phyloP scores from a whole-genome alignment of 1,140 invertebrate species.

The Ladona fulva region DNA sequence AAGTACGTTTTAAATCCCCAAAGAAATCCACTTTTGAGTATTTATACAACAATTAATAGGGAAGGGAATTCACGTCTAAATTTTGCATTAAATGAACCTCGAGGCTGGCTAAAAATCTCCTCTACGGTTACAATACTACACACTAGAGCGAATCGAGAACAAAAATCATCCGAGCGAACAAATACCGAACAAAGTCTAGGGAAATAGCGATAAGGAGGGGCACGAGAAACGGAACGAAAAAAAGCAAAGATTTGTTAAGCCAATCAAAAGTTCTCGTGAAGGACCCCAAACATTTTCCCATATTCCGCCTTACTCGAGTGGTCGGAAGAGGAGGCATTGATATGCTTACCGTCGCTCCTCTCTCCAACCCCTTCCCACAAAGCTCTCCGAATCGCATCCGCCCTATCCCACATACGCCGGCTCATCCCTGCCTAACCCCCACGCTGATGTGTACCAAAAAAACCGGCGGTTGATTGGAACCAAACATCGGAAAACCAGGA shows the following conservation, averaged over 20 bases:
- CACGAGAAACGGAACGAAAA: too few relatives aligned
- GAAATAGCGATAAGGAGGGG: too few relatives aligned
- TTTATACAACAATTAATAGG: too few relatives aligned
- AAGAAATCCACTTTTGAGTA: too few relatives aligned
- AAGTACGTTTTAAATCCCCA: too few relatives aligned
- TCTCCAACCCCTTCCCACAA: background rate
- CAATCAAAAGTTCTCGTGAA: background rate
- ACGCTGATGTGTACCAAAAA: background rate
- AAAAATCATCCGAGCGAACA: too few relatives aligned
- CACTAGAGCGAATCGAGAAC: too few relatives aligned
- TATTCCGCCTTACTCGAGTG: background rate
- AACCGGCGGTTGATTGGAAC: background rate
- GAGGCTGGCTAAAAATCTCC: too few relatives aligned
- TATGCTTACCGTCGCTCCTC: background rate
- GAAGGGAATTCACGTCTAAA: too few relatives aligned
- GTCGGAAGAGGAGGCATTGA: background rate
- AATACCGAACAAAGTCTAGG: too few relatives aligned
- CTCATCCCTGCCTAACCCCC: background rate
- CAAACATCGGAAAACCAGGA: background rate
- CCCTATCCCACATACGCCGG: background rate
- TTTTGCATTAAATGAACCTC: too few relatives aligned
- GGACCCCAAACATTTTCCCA: background rate
- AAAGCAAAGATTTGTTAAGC: background rate
- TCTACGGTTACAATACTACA: too few relatives aligned
- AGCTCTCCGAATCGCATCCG: background rate